Evolutionary conservation across 2,113 vertebrate genomes (phyloP).

Genomic region (Malaclemys terrapin): DNA sequence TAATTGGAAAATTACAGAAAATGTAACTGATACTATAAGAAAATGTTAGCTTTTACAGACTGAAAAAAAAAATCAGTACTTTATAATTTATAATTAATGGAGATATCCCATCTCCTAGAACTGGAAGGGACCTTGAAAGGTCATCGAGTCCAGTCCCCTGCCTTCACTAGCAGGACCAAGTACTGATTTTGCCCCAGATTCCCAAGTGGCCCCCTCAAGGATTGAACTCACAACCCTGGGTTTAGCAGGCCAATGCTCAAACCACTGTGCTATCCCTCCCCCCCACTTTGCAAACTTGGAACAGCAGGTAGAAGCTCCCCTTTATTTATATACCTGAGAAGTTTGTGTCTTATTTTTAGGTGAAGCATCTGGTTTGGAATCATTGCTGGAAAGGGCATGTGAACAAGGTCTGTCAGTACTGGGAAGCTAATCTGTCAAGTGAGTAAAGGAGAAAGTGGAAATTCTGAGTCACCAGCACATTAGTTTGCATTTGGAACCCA

Average conservation of each 20-base stretch:
- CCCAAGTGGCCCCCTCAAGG: no score
- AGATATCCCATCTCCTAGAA: no score
- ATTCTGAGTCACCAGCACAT: neutral
- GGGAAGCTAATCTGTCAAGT: neutral
- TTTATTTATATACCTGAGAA: neutral
- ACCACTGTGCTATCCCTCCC: no score
- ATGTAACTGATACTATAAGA: neutral
- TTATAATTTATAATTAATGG: no score
- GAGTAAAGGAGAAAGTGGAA: neutral
- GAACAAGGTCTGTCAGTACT: neutral
- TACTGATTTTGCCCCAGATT: no score
- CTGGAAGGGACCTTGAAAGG: no score
- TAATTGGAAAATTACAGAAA: neutral
- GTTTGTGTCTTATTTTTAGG: neutral
- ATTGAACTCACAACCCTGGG: no score
- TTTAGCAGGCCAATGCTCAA: no score
- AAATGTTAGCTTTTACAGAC: neutral
- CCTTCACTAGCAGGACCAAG: no score
- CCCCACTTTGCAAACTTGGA: neutral
- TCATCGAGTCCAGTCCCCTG: no score
- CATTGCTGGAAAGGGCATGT: neutral
- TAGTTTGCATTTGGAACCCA: neutral
- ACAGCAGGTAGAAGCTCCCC: neutral
- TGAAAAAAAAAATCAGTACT: neutral
- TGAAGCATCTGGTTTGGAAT: neutral